phyloP scores from a whole-genome alignment of 2,113 vertebrate genomes.

The Meleagris gallopavo region DNA sequence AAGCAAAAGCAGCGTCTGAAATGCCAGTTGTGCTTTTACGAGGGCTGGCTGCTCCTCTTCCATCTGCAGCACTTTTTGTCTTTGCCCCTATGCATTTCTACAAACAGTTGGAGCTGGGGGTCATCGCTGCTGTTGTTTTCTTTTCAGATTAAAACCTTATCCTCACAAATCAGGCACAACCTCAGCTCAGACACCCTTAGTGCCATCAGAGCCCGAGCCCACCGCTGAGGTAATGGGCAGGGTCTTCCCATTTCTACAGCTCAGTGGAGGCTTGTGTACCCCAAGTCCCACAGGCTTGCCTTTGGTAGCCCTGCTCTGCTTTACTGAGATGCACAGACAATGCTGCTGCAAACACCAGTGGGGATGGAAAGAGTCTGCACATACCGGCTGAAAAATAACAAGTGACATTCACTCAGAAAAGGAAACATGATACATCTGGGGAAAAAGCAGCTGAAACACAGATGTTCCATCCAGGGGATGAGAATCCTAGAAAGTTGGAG shows the following conservation, averaged over 20 bases:
- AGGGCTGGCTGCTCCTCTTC: neutral
- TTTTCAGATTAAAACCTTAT: slow-evolving; percentile 13
- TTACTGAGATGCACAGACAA: slow-evolving; percentile 6
- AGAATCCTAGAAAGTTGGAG: slow-evolving; percentile 4
- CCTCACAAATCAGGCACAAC: neutral
- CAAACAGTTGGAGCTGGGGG: fast-evolving
- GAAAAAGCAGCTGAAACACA: neutral
- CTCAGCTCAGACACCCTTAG: neutral
- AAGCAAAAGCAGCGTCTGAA: slow-evolving; percentile 17
- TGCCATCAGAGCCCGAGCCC: neutral
- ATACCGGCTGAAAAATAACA: slow-evolving; percentile 3
- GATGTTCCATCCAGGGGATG: neutral
- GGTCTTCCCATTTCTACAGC: neutral
- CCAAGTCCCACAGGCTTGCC: neutral
- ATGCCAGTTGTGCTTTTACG: neutral
- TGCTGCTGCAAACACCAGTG: neutral
- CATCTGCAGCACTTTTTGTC: neutral
- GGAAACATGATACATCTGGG: neutral
- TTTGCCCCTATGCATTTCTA: neutral
- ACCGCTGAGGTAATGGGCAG: neutral
- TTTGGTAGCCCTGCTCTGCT: neutral
- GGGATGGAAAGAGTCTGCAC: neutral
- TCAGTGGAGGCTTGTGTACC: neutral
- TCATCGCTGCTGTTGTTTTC: neutral
- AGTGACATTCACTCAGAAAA: slow-evolving; percentile 23